Percentiles rank a stretch among this genome's conserved stretches.
phyloP scores from a whole-genome alignment of 2,888 invertebrate genomes.

The Actias luna region DNA sequence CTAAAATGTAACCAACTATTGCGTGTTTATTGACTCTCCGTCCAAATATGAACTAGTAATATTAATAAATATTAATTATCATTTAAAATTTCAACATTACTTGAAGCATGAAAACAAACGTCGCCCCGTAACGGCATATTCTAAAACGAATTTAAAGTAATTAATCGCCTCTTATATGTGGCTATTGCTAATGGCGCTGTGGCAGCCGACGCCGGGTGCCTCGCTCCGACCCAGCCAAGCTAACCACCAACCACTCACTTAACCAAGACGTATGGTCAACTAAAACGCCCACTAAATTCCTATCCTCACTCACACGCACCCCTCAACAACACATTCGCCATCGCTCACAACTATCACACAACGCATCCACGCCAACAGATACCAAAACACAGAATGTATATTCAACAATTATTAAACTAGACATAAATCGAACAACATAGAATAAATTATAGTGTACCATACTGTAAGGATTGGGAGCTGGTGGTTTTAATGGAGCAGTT shows the following conservation, averaged over 20 bases:
- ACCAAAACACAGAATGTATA: background rate
- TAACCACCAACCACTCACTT: background rate
- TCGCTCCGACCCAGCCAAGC: constrained; percentile 28
- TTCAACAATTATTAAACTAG: constrained; percentile 10
- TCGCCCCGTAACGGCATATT: constrained; percentile 71
- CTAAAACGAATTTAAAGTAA: constrained; percentile 77
- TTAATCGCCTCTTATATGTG: constrained; percentile 78
- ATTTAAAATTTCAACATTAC: constrained; percentile 63
- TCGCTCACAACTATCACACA: background rate
- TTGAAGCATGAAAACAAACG: constrained; percentile 77
- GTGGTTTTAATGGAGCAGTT: background rate
- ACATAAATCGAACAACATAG: constrained; percentile 4
- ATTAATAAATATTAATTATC: constrained; percentile 58
- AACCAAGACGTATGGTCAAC: constrained; percentile 11
- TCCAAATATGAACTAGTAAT: constrained; percentile 68
- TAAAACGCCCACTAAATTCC: background rate
- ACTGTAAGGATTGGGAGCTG: background rate
- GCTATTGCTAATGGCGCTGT: constrained; percentile 75
- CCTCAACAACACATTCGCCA: constrained; percentile 1
- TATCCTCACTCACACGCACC: background rate
- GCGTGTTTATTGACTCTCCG: constrained; percentile 82
- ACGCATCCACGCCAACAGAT: background rate
- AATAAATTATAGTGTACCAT: constrained; percentile 7
- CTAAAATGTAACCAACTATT: constrained; percentile 80
- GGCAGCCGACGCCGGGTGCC: constrained; percentile 44